Evolutionary conservation across 2,888 invertebrate species (phyloP).

Genomic region (Nemoura dubitans): DNA sequence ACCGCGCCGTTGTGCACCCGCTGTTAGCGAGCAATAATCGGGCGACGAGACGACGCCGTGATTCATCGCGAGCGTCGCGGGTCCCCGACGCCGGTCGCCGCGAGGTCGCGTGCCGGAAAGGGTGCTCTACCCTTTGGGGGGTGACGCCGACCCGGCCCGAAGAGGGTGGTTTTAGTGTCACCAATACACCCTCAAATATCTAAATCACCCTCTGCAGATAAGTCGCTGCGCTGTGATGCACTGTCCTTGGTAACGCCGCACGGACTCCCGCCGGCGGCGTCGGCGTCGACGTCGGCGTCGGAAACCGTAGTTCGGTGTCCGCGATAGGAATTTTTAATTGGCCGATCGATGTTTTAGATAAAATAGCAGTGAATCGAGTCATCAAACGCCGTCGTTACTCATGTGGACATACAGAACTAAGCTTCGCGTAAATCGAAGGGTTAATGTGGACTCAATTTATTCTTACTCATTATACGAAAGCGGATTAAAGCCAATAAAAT

Average conservation of each 20-base stretch:
- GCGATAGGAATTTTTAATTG: constrained; percentile 40
- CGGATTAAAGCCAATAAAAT: background rate
- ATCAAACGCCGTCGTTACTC: constrained; percentile 29
- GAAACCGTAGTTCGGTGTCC: background rate
- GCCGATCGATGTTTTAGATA: constrained; percentile 39
- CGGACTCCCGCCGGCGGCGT: background rate
- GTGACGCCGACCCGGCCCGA: constrained; percentile 26
- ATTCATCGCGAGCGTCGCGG: background rate
- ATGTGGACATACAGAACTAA: constrained; percentile 24
- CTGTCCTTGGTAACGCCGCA: background rate
- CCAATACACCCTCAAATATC: constrained; percentile 39
- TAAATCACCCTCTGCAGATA: constrained; percentile 37
- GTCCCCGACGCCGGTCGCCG: constrained; percentile 26
- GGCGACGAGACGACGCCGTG: constrained; percentile 18
- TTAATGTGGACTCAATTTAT: constrained; percentile 24
- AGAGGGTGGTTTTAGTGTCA: constrained; percentile 41
- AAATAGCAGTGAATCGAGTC: constrained; percentile 33
- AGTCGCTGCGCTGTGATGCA: constrained; percentile 15
- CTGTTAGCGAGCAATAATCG: constrained; percentile 36
- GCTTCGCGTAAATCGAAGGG: constrained; percentile 29
- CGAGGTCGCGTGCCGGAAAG: constrained; percentile 41
- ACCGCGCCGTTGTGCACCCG: background rate
- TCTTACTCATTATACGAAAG: constrained; percentile 14
- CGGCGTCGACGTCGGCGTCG: constrained; percentile 1
- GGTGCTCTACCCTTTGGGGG: constrained; percentile 26